These are phyloP conservation scores for Drosophila guanche DNA, from an alignment of 1,140 invertebrate genomes.

Conservation along the genomic window DNA sequence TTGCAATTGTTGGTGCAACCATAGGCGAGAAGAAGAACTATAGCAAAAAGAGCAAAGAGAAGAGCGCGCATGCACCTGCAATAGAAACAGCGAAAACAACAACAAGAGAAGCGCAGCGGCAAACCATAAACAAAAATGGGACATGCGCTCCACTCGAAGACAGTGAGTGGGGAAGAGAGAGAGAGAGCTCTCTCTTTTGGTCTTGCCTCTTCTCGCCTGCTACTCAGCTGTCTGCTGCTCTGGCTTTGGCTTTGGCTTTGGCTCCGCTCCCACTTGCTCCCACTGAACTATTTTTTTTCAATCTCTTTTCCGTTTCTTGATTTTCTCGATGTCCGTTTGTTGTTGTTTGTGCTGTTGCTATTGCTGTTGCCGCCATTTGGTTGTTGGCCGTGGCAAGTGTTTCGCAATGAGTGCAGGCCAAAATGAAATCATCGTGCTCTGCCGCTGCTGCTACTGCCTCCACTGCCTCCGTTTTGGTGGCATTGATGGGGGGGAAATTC, in stretches of 20 bases:
- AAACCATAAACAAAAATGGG: constrained; percentile 56
- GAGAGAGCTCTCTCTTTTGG: constrained; percentile 39
- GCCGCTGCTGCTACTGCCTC: constrained; percentile 32
- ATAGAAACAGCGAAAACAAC: constrained; percentile 19
- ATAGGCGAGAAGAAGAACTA: constrained; percentile 39
- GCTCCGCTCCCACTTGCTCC: constrained; percentile 48
- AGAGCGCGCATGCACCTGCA: constrained; percentile 40
- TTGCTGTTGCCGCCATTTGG: constrained; percentile 57
- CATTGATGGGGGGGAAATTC: constrained; percentile 81
- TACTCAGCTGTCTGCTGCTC: constrained; percentile 56
- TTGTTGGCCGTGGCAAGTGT: constrained; percentile 81
- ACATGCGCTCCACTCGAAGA: constrained; percentile 45
- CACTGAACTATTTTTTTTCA: constrained; percentile 70
- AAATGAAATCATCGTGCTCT: constrained; percentile 75
- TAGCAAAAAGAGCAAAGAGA: constrained; percentile 2
- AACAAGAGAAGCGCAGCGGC: constrained; percentile 11
- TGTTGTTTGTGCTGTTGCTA: constrained; percentile 31
- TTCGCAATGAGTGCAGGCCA: constrained; percentile 74
- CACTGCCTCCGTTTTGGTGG: constrained; percentile 33
- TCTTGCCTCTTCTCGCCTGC: constrained; percentile 25
- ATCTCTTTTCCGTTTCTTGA: constrained; percentile 55
- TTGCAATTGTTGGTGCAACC: constrained; percentile 62
- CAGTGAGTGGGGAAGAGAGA: constrained; percentile 14
- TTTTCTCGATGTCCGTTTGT: constrained; percentile 50
- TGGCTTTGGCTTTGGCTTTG: neutral